These are phyloP conservation scores for Nylanderia fulva DNA, from an alignment of 1,140 invertebrate genomes.

Conservation along the genomic window DNA sequence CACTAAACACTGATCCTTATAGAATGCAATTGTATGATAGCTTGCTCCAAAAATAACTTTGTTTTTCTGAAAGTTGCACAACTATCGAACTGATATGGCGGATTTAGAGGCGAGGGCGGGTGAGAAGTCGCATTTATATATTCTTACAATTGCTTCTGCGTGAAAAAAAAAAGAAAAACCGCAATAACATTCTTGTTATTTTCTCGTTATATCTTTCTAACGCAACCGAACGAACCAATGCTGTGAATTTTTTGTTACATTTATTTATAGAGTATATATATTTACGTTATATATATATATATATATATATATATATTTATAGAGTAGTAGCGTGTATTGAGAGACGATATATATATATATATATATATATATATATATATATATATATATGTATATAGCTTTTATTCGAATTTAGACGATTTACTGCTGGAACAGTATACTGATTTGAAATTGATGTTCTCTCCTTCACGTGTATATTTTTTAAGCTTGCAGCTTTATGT, in stretches of 20 bases:
- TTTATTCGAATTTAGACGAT: slow-evolving; percentile 22
- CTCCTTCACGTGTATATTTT: neutral
- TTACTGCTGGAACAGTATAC: slow-evolving; percentile 69
- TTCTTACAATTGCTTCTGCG: neutral
- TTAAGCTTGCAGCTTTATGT: slow-evolving; percentile 7
- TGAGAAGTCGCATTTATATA: neutral
- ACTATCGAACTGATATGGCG: neutral
- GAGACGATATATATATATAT: no score
- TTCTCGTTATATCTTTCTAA: neutral
- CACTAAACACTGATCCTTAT: neutral
- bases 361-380: no score
- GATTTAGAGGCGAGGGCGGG: neutral
- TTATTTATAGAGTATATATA: slow-evolving; percentile 31
- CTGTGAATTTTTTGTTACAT: slow-evolving; percentile 2
- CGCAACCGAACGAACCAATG: neutral
- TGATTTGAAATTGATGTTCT: slow-evolving; percentile 16
- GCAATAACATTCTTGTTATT: slow-evolving; percentile 24
- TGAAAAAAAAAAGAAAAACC: no score
- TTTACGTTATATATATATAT: no score
- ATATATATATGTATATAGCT: neutral
- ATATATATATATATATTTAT: no score
- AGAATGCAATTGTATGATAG: neutral
- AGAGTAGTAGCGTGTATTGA: slow-evolving; percentile 23
- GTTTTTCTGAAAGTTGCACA: neutral
- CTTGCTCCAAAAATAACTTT: neutral